A percentile compares a stretch with the other conserved stretches of the same genome.
Evolutionary conservation across 1,140 invertebrate species (phyloP).

Genomic region (Mactra quadrangularis): DNA sequence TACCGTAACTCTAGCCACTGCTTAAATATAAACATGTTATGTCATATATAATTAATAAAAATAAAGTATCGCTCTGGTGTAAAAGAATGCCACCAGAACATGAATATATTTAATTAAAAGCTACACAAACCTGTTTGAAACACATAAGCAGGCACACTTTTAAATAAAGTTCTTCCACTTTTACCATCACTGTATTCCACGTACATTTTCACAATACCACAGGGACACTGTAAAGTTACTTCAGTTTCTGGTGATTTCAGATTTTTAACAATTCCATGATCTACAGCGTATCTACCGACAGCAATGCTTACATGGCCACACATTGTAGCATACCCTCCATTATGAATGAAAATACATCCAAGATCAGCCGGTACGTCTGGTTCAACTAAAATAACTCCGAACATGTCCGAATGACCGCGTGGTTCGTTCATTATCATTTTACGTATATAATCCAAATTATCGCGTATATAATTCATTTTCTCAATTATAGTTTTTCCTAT

Average conservation of each 20-base stretch:
- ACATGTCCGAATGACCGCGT: constrained; percentile 82
- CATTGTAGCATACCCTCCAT: constrained; percentile 83
- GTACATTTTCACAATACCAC: constrained; percentile 77
- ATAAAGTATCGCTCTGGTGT: no score
- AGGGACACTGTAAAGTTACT: constrained; percentile 81
- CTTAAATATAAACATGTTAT: no score
- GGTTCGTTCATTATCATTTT: constrained; percentile 81
- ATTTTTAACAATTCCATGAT: constrained; percentile 71
- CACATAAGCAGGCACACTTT: constrained; percentile 80
- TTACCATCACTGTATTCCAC: constrained; percentile 67
- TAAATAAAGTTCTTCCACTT: constrained; percentile 76
- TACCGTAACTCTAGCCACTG: no score
- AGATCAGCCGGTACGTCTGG: constrained; percentile 78
- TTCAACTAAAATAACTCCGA: constrained; percentile 75
- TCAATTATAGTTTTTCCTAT: constrained; percentile 66
- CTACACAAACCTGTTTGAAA: constrained; percentile 72
- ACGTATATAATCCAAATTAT: constrained; percentile 72
- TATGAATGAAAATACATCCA: constrained; percentile 81
- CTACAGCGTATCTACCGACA: constrained; percentile 76
- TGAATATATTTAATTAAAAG: no score
- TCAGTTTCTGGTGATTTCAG: constrained; percentile 69
- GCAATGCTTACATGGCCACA: constrained; percentile 83
- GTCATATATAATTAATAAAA: no score
- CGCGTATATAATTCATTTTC: constrained; percentile 72
- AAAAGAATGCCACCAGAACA: no score